These are phyloP conservation scores for Gastrophysa polygoni DNA, from an alignment of 2,888 invertebrate genomes.

Conservation along the genomic window DNA sequence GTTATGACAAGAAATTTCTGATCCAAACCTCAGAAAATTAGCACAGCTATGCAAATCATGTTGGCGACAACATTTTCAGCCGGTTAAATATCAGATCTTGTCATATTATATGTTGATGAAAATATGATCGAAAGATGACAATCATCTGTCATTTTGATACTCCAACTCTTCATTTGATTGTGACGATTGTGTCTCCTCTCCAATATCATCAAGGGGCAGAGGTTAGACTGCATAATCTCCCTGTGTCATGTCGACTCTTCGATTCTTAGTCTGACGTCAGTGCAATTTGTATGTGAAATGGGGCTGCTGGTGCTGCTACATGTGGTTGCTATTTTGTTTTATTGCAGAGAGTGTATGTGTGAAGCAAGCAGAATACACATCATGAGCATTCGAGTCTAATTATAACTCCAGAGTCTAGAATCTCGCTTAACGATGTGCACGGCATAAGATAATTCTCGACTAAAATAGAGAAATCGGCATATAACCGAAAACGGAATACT, in stretches of 20 bases:
- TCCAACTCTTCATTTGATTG: too few species aligned
- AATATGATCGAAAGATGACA: too few species aligned
- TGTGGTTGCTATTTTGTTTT: slow-evolving; percentile 33
- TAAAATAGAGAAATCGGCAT: background rate
- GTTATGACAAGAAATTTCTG: too few species aligned
- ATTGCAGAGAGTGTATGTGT: slow-evolving; percentile 18
- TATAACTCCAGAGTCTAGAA: slow-evolving; percentile 32
- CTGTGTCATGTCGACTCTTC: background rate
- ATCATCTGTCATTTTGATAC: too few species aligned
- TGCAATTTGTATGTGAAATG: slow-evolving; percentile 12
- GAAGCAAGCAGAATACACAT: slow-evolving; percentile 33
- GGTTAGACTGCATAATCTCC: too few species aligned
- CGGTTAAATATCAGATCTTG: too few species aligned
- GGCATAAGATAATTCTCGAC: background rate
- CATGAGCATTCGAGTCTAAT: slow-evolving; percentile 36
- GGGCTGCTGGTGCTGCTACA: slow-evolving; percentile 26
- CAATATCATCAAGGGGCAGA: too few species aligned
- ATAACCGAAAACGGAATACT: background rate
- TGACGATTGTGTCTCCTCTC: too few species aligned
- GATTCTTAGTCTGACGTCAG: background rate
- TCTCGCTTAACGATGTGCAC: slow-evolving; percentile 17
- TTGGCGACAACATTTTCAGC: too few species aligned
- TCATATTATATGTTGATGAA: too few species aligned
- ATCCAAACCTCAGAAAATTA: too few species aligned
- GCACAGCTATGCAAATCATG: too few species aligned